Base-by-base conservation (phyloP, 2,888 invertebrate species). In the Resseliella maxima region DNA sequence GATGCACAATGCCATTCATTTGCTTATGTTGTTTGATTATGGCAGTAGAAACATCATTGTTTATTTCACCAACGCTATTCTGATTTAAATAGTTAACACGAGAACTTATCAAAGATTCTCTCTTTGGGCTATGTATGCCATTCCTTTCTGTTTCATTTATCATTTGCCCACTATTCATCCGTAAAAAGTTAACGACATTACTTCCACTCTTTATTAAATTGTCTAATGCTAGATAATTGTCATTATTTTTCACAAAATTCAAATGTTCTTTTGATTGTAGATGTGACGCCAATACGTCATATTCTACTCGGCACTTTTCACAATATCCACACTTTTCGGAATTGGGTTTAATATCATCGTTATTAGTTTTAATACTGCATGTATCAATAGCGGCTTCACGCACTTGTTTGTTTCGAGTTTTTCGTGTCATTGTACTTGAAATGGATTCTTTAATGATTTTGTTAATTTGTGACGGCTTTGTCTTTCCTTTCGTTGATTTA, bases 261-360 rank as follows among this genome's bases (percentile, higher is more conserved):
- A 94, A 91, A 91, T 96, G 96, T 88, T 94, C 94, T 88, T 95
- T 94, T 45, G 95, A 95, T 88, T 94, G 94, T 31, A 95, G 92
- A 89, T 96, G 96, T 87, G 94, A 92, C 24, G 93, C 93, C 21
- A 95, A 92, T 89, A 94, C 94, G 87, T 92, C 93, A 90, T 95
- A 96, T 89, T 95, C 95, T 85, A 93, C 91, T 89, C 94, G 95
- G 90, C 96, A 96, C 90, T 96, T 94, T 91, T 96, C 95, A 92
- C 96, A 96, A 89, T 95, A 96, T 27, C 96, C 96, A 81, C 93
- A 93, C 85, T 91, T 91, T 2, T 91, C 90, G 45, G 90, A 89
- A 85, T 45, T 83, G 2, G 83, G 85, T 45, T 85, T 85, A 18
- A 85, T 24, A 24, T 72, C 87, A 38, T 83, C 45, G 31, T 85